phyloP scores from a whole-genome alignment of 2,113 vertebrate genomes.

The Atlantisia rogersi region DNA sequence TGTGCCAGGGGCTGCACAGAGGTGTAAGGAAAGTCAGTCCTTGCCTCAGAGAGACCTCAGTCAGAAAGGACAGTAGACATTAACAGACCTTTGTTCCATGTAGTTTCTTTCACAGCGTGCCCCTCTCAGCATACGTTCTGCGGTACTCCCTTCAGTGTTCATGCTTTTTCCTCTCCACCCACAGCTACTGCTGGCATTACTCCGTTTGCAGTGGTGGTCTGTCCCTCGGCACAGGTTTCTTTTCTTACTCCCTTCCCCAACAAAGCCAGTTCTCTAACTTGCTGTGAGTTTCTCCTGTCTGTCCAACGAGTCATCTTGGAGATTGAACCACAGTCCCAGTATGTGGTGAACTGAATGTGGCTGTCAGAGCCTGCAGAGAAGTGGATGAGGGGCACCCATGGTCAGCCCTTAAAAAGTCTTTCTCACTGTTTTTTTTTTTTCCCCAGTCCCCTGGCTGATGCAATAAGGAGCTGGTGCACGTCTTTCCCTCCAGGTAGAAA shows the following conservation, averaged over 20 bases:
- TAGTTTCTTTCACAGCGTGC: neutral
- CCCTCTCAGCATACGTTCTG: neutral
- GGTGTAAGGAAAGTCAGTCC: neutral
- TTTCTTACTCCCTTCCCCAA: neutral
- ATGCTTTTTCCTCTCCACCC: neutral
- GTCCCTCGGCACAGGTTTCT: neutral
- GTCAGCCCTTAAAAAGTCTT: neutral
- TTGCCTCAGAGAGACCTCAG: neutral
- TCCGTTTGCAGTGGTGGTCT: neutral
- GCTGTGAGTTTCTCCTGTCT: neutral
- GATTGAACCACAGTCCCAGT: neutral
- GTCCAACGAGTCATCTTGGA: neutral
- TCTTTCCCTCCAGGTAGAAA: neutral
- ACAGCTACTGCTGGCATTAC: neutral
- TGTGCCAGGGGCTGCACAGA: neutral
- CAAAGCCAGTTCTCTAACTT: neutral
- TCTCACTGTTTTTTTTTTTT: neutral
- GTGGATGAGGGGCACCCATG: neutral
- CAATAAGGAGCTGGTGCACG: neutral
- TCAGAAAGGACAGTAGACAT: neutral
- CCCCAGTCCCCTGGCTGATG: neutral
- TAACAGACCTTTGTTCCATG: neutral
- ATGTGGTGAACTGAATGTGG: neutral
- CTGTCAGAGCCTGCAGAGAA: neutral
- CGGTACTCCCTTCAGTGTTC: neutral